A percentile compares a stretch with the other conserved stretches of the same genome.
phyloP scores from a whole-genome alignment of 2,797 vertebrate species.

The Cottoperca gobio region DNA sequence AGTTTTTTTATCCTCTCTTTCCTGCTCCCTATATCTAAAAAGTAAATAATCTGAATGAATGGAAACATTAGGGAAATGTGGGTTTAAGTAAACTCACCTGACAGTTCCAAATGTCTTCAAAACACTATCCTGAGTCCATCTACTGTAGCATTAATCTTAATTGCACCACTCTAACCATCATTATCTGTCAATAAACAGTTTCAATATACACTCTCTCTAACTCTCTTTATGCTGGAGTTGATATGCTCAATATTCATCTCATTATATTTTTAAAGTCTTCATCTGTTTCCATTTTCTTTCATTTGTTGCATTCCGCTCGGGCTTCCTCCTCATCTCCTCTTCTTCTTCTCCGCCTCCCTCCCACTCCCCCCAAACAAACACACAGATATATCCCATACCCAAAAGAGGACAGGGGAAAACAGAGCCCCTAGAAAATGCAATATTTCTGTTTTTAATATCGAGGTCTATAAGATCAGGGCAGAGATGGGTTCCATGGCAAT shows the following conservation, averaged over 20 bases:
- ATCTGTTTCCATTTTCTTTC: conserved; percentile 83
- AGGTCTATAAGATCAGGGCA: conserved; percentile 90
- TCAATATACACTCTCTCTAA: conserved; percentile 56
- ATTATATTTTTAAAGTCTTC: conserved; percentile 79
- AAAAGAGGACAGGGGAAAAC: conserved; percentile 82
- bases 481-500: conserved; percentile 88
- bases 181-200: conserved; percentile 69
- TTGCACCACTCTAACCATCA: conserved; percentile 56
- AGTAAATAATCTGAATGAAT: conserved; percentile 11
- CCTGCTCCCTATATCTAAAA: conserved; percentile 1
- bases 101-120: conserved; percentile 40
- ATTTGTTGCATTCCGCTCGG: conserved; percentile 75
- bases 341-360: conserved; percentile 36
- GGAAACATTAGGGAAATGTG: conserved; percentile 17
- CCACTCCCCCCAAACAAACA: conserved; percentile 64
- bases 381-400: conserved; percentile 72
- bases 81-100: conserved; percentile 29
- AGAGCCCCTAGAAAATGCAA: conserved; percentile 86
- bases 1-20: background rate
- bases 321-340: conserved; percentile 62
- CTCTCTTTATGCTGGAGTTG: conserved; percentile 61
- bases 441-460: conserved; percentile 91
- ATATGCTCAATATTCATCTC: conserved; percentile 80
- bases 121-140: conserved; percentile 45
- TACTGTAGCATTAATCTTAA: conserved; percentile 64